Base-by-base conservation (phyloP, 1,140 invertebrate species). In the Drosophila truncata region DNA sequence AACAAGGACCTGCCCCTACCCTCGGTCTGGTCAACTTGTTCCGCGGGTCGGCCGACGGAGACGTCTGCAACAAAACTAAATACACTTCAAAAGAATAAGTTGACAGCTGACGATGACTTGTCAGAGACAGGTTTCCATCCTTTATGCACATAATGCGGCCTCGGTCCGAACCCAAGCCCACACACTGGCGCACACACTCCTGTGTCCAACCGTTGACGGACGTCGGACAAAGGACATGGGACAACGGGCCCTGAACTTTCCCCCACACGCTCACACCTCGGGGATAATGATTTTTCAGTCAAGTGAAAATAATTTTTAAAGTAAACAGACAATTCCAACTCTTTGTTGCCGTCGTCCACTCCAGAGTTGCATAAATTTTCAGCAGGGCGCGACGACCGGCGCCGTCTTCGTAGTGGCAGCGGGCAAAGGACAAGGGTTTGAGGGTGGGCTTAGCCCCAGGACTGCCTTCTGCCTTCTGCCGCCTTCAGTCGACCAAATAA, bases 41-140 rank as follows among this genome's bases (percentile, higher is more conserved):
- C 31, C 35, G 29, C 25, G 55, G 60, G 57, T 71, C 65, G 50
- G 60, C 37, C 50, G 49, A 29, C 29, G 16, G 74, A 61, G 78
- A 47, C 67, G 74, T 63, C 63, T 69, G 44, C 67, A 83, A 74
- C 58, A 88, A 74, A 87, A 88, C 90, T 85, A 91, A 91, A 91
- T 85, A 91, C 88, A 91, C 88, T 91, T 91, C 88, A 91, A 91
- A 91, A 91, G 88, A 91, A 91, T 91, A 91, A 91, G 88, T 91
- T 91, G 88, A 91, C 88, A 91, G 90, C 88, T 91, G 88, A 91
- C 88, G 88, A 91, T 91, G 88, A 91, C 88, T 91, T 91, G 88
- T 91, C 88, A 91, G 84, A 76, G 88, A 91, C 88, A 91, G 90
- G 90, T 91, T 76, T 91, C 84, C 79, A 91, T 91, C 90, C 84